phyloP scores from a whole-genome alignment of 1,140 invertebrate genomes.

The Scaptodrosophila lebanonensis region DNA sequence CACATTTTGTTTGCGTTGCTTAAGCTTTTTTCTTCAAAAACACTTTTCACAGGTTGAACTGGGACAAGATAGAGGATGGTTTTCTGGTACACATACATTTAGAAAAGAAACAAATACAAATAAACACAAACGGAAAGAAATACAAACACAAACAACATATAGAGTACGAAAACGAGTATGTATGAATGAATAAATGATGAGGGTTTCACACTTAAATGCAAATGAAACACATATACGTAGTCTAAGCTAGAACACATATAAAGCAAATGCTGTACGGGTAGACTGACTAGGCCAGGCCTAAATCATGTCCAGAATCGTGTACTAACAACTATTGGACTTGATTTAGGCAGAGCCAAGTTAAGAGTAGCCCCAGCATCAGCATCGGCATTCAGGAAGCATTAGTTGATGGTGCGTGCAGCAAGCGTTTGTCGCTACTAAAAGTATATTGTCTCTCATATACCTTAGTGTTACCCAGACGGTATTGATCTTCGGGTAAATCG shows the following conservation, averaged over 20 bases:
- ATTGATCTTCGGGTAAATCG: slow-evolving; percentile 93
- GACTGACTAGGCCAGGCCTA: too few species aligned
- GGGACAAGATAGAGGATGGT: slow-evolving; percentile 65
- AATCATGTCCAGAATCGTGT: slow-evolving; percentile 23
- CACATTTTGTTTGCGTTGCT: slow-evolving; percentile 35
- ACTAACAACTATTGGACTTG: slow-evolving; percentile 41
- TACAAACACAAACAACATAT: slow-evolving; percentile 39
- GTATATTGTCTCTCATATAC: slow-evolving; percentile 80
- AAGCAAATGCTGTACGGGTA: slow-evolving; percentile 13
- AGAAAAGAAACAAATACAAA: slow-evolving; percentile 16
- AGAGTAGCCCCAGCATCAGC: slow-evolving; percentile 17
- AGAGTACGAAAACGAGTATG: slow-evolving; percentile 2
- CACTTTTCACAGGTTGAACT: slow-evolving; percentile 71
- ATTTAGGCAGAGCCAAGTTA: slow-evolving; percentile 3
- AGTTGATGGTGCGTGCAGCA: background rate
- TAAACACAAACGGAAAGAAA: slow-evolving; percentile 17
- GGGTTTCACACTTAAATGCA: slow-evolving; percentile 27
- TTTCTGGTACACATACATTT: slow-evolving; percentile 42
- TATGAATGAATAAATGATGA: slow-evolving; percentile 2
- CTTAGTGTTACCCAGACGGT: slow-evolving; percentile 97
- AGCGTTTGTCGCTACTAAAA: slow-evolving; percentile 4
- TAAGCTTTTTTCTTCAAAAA: slow-evolving; percentile 65
- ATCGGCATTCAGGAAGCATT: slow-evolving; percentile 5
- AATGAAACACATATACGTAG: background rate
- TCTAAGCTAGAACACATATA: background rate